Base-by-base conservation (phyloP, 2,797 vertebrate genomes). In the Anomalospiza imberbis region DNA sequence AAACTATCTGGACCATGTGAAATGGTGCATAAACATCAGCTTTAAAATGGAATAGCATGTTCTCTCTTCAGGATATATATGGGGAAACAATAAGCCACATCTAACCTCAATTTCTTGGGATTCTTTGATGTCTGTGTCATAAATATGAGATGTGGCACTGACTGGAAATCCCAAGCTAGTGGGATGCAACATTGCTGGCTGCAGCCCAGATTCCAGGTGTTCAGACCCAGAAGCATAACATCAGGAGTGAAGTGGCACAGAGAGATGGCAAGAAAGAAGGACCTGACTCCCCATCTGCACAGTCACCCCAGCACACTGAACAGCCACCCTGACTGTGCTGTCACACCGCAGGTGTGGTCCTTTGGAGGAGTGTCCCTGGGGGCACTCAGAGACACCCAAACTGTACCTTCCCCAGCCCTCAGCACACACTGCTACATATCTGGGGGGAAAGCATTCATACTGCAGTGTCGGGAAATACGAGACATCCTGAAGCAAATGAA, bases 321-420 rank as follows among this genome's bases (percentile, higher is more conserved):
- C 38, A 62, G 44, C 26, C 70, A 21, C n/a, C 25, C 50, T 17
- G 31, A 14, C 81, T 38, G 53, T 3, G 11, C 24, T 36, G 66
- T 4, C 53, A 77, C 62, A 26, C n/a, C 63, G 57, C 28, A 90
- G 79, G 29, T 4, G 1, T 15, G 12, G 8, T 40, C 36, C 61
- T 62, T 13, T 9, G 2, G 6, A 60, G 13, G 14, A 4, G 9
- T 29, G n/a, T 0, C 3, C 44, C 42, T 72, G 51, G 20, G 20
- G n/a, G 2, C 42, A 31, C 38, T 4, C 67, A 20, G 61, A 77
- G 50, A 51, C 18, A 60, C 44, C 31, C 85, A 72, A 44, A 76
- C 8, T 0, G 1, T 12, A 9, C 26, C 51, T 28, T 58, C 20
- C 42, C 18, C 58, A 73, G 28, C 40, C 28, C 47, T 29, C n/a